phyloP scores from a whole-genome alignment of 2,113 vertebrate genomes.

The Dendrocopos noguchii region DNA sequence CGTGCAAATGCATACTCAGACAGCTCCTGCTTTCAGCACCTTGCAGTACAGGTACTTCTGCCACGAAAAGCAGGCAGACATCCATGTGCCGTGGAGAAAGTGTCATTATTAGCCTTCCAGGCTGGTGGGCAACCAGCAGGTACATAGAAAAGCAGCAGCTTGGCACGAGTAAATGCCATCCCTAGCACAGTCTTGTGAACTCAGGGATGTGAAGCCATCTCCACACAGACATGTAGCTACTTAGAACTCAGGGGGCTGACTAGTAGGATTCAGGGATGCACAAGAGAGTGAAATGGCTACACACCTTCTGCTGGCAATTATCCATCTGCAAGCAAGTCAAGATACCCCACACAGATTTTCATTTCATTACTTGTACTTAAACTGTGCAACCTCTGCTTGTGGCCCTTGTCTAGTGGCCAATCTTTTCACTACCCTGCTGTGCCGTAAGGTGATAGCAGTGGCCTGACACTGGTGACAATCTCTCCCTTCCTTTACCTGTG shows the following conservation, averaged over 20 bases:
- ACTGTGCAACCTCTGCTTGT: background rate
- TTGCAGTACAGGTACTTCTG: background rate
- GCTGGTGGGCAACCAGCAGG: background rate
- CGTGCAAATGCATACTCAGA: background rate
- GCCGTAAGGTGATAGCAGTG: background rate
- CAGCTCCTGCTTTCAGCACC: background rate
- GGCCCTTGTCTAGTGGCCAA: background rate
- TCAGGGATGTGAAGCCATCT: background rate
- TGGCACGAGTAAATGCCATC: background rate
- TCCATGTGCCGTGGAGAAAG: background rate
- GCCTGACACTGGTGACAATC: background rate
- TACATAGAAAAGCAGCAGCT: background rate
- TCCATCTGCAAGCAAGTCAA: background rate
- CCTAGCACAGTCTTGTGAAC: background rate
- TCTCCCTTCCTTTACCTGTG: constrained; percentile 75
- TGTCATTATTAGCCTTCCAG: background rate
- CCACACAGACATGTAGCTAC: background rate
- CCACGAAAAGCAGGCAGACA: background rate
- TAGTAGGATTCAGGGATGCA: background rate
- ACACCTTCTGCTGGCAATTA: background rate
- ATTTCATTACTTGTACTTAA: background rate
- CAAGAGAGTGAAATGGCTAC: background rate
- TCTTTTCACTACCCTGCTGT: background rate
- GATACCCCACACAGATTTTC: background rate
- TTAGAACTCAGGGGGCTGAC: background rate